Evolutionary conservation across 2,888 invertebrate genomes (phyloP), one percentile per base, ranked within the genome.

Genomic region (Slavum lentiscoides): DNA sequence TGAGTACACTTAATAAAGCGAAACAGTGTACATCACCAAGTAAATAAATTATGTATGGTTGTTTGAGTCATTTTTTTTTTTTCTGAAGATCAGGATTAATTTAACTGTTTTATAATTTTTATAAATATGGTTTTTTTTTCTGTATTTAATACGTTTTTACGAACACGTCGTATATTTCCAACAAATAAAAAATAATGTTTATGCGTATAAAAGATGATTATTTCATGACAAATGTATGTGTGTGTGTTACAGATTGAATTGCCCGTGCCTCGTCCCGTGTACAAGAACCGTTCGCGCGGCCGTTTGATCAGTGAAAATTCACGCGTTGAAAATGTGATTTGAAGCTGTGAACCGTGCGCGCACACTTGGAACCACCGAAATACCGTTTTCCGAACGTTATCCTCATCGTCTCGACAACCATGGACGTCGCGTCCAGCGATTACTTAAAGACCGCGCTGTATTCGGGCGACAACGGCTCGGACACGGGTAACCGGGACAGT

Each of bases 361-460:
- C 49, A 19, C 15, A 66, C 69, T 19, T 9, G 8, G 8, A 15
- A 23, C 30, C 30, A 30, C 30, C 23, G 23, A n/a, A 49, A 30
- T 74, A 74, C 64, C 13, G 21, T 43, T 43, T 67, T 75, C 58
- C 23, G 21, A 37, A 37, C 43, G 6, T 66, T 39, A 30, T 58
- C 23, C 58, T 55, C 43, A 23, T 2, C 62, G 30, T 13, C 30
- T 17, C 30, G 19, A 64, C 39, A n/a, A 72, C 61, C 55, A 80
- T 80, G 77, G 77, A 80, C 77, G 77, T 80, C 19, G 77, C 77
- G 77, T 80, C 77, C 70, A 80, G 70, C 30, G 77, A 80, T 58
- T 80, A 80, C 43, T 55, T 80, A 19, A 80, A 80, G 77, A 80
- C 77, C 64, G 77, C 77, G 37, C 62, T 80, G 61, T 80, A 70